Evolutionary conservation across 2,113 vertebrate species (phyloP).

Genomic region (Plectropomus leopardus): DNA sequence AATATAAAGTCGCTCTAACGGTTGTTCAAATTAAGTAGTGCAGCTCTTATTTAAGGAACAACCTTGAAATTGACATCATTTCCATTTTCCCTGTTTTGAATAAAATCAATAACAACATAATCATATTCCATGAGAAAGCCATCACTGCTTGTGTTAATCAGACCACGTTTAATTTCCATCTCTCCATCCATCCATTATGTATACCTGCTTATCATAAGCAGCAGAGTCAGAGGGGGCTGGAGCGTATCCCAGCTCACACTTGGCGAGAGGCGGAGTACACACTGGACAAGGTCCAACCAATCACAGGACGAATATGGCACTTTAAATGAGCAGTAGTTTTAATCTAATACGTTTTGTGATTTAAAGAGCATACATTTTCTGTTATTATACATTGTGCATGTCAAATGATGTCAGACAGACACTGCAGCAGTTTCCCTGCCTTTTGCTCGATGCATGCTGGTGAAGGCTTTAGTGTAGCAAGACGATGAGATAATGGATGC

Average conservation of each 20-base stretch:
- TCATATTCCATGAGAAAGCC: conserved; percentile 31
- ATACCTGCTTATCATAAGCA: conserved; percentile 44
- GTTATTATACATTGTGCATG: background rate
- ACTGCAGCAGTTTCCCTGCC: background rate
- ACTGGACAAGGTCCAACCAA: conserved; percentile 25
- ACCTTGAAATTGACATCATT: background rate
- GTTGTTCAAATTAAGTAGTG: background rate
- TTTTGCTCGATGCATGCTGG: background rate
- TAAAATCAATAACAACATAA: conserved; percentile 24
- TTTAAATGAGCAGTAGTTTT: conserved; percentile 8
- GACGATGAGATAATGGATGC: conserved; percentile 28
- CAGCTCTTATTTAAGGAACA: background rate
- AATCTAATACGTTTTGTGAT: conserved; percentile 3
- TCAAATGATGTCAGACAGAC: background rate
- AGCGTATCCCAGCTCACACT: conserved; percentile 17
- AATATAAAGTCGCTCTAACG: background rate
- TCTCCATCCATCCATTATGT: conserved; percentile 36
- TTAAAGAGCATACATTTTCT: background rate
- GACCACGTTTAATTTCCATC: conserved; percentile 35
- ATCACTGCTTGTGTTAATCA: conserved; percentile 16
- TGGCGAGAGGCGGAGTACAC: background rate
- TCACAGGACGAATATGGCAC: background rate
- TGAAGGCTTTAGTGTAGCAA: background rate
- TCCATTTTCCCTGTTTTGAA: background rate
- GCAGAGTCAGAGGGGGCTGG: conserved; percentile 21